Base-by-base conservation (phyloP, 1,140 invertebrate species). In the Neodiprion fabricii region DNA sequence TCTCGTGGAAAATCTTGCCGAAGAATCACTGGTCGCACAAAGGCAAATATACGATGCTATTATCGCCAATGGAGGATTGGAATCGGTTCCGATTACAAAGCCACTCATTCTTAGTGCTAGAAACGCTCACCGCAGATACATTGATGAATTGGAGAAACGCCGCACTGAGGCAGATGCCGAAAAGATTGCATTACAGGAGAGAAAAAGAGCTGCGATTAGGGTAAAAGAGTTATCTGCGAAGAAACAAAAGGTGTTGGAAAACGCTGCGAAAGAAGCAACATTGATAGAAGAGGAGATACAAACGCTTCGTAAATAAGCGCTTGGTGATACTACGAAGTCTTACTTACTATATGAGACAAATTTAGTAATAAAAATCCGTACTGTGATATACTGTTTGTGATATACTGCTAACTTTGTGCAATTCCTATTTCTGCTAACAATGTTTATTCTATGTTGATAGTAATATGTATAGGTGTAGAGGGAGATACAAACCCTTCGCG, bases 51-150 rank as follows among this genome's bases (percentile, higher is more conserved):
- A n/a, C n/a, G n/a, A n/a, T 72, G 49, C 76, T 67, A 72, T 79
- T 11, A 21, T 28, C 17, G 49, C 49, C 4, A 49, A 48, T 14
- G 78, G 74, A 23, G 76, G 66, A 14, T n/a, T 79, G 48, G 66
- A 50, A 5, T 77, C 77, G 47, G 49, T 77, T 67, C 50, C 40
- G 9, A 50, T 79, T 23, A 69, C 65, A 0, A 79, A 9, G 12
- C 1, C 70, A 61, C 53, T 61, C 53, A 61, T 61, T 61, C 53
- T 61, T n/a, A 61, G 53, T 61, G 53, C 53, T 61, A 61, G 53
- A 61, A 61, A 61, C 53, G 53, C 53, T 61, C 53, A 61, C 53
- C 53, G 53, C 53, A 61, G 8, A 9, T 61, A 61, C 9, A 2
- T 61, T 14, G 53, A 61, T 7, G 53, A 11, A 61, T 61, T 61